A percentile compares a stretch with the other conserved stretches of the same genome.
Conservation (phyloP, 1,140 invertebrate genomes). For the Venturia canescens region DNA sequence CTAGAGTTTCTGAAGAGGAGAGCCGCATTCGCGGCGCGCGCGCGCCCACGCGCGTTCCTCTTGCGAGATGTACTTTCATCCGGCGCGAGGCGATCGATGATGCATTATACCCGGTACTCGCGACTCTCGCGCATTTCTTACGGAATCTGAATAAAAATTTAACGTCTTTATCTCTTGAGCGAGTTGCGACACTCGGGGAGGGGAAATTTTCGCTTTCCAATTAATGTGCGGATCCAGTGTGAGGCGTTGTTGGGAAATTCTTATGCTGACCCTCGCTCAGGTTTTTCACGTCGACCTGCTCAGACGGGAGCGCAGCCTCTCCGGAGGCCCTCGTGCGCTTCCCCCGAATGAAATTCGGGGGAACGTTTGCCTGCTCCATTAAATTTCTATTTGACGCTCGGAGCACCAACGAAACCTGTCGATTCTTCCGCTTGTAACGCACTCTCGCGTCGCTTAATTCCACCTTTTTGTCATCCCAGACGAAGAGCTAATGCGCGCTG, state of each 20-base stretch:
- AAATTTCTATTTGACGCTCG: neutral
- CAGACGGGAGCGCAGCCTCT: neutral
- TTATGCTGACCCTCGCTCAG: neutral
- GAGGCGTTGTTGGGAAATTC: neutral
- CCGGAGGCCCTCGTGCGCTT: too few relatives aligned
- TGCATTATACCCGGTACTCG: neutral
- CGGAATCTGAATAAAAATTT: conserved; percentile 8
- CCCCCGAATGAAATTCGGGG: too few relatives aligned
- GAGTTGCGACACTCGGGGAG: neutral
- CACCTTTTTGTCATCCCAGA: neutral
- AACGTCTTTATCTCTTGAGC: neutral
- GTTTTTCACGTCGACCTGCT: too few relatives aligned
- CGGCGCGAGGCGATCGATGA: neutral
- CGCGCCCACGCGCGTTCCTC: neutral
- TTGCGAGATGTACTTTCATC: neutral
- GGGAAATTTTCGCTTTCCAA: neutral
- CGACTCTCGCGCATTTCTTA: neutral
- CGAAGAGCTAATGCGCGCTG: neutral
- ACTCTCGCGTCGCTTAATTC: neutral
- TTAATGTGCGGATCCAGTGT: too few relatives aligned
- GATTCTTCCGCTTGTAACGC: neutral
- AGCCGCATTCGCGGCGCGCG: neutral
- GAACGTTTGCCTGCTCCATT: conserved; percentile 4
- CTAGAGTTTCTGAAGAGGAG: too few relatives aligned
- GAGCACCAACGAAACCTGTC: neutral